Evolutionary conservation across 2,113 vertebrate species (phyloP).

Genomic region (Falcunculus frontatus): DNA sequence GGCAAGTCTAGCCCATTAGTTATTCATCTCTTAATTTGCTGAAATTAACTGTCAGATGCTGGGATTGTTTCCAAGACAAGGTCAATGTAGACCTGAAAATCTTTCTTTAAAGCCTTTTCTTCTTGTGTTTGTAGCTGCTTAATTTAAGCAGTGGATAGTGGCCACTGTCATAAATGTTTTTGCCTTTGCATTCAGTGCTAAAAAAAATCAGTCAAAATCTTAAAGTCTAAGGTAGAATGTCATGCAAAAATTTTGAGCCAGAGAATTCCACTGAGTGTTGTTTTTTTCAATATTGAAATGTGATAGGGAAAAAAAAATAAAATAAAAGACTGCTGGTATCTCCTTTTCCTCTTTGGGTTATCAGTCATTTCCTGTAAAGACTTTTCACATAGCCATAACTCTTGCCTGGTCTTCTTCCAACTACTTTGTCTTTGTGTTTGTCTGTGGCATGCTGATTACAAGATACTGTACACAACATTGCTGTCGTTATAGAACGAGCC

Average conservation of each 20-base stretch:
- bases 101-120: background rate
- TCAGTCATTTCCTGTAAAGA: background rate
- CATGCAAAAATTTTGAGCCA: background rate
- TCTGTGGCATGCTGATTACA: background rate
- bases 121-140: background rate
- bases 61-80: background rate
- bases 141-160: background rate
- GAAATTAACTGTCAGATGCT: background rate
- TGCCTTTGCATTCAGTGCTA: background rate
- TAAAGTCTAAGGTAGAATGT: background rate
- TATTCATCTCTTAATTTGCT: slow-evolving; percentile 15
- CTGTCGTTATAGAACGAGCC: background rate
- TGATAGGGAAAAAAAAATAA: background rate
- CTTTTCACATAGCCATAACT: background rate
- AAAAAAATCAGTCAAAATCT: background rate
- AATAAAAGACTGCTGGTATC: background rate
- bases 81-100: background rate
- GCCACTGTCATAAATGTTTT: background rate
- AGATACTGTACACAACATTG: background rate
- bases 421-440: background rate
- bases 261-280: background rate
- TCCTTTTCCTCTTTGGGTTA: background rate
- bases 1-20: background rate
- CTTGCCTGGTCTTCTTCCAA: background rate
- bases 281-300: background rate